Conservation (phyloP, 2,797 vertebrate genomes). For the Phaenicophaeus curvirostris region DNA sequence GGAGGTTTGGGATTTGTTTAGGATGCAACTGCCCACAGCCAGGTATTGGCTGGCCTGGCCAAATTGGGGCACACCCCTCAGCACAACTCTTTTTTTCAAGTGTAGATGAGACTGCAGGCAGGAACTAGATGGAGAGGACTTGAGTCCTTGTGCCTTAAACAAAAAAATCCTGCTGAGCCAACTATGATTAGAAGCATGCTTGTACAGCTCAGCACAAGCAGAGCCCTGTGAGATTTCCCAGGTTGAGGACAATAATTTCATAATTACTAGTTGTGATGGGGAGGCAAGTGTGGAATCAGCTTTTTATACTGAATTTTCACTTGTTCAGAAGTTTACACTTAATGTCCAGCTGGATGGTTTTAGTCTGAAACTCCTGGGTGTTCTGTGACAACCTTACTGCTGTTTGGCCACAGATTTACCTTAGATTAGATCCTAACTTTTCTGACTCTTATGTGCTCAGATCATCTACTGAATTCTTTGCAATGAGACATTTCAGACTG, state of each 20-base stretch:
- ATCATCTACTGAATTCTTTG: background rate
- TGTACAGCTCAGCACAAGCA: background rate
- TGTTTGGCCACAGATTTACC: background rate
- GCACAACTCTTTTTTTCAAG: background rate
- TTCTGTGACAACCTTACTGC: background rate
- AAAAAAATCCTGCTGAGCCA: background rate
- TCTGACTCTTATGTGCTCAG: background rate
- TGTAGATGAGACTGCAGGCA: background rate
- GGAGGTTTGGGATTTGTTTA: background rate
- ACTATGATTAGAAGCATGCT: background rate
- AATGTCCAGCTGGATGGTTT: background rate
- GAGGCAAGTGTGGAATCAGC: background rate
- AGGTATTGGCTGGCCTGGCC: background rate
- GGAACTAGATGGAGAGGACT: background rate
- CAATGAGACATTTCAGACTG: background rate
- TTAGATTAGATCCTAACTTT: background rate
- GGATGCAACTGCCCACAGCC: background rate
- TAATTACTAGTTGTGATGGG: background rate
- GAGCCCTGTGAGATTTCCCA: background rate
- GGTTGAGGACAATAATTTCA: background rate
- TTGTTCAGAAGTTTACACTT: background rate
- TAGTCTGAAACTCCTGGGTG: background rate
- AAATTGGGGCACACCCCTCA: background rate
- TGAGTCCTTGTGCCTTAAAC: background rate
- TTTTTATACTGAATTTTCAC: background rate